Evolutionary conservation across 2,888 invertebrate genomes (phyloP).

Genomic region (Amaurobius ferox): DNA sequence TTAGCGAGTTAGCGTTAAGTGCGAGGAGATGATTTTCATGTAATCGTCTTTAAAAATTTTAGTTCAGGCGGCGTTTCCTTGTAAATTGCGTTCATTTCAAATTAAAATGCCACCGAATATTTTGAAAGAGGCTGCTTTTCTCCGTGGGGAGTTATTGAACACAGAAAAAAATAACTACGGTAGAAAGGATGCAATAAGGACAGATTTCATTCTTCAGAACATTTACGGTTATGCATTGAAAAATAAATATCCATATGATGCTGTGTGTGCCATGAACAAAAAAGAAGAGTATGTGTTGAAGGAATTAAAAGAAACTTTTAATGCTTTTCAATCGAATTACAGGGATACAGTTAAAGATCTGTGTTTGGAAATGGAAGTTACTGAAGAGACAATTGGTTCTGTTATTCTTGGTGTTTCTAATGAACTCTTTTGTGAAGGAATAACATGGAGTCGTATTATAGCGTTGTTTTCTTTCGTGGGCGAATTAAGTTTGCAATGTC

Average conservation of each 20-base stretch:
- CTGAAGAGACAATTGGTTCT: slow-evolving; percentile 22
- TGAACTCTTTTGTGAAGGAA: slow-evolving; percentile 62
- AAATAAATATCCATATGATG: slow-evolving; percentile 12
- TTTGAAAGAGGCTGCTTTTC: slow-evolving; percentile 29
- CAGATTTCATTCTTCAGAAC: slow-evolving; percentile 62
- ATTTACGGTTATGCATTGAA: slow-evolving; percentile 23
- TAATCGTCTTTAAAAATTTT: background rate
- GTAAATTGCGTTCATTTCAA: slow-evolving; percentile 7
- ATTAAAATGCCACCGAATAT: slow-evolving; percentile 48
- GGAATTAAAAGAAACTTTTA: slow-evolving; percentile 21
- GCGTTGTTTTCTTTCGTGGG: slow-evolving; percentile 49
- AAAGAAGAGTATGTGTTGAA: slow-evolving; percentile 30
- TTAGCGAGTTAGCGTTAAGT: no score
- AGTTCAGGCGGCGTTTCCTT: background rate
- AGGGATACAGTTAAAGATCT: slow-evolving; percentile 1
- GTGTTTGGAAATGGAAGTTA: slow-evolving; percentile 26
- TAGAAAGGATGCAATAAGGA: slow-evolving; percentile 20
- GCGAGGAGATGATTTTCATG: no score
- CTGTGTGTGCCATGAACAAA: slow-evolving; percentile 24
- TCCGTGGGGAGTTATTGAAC: slow-evolving; percentile 3
- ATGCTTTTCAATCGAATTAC: slow-evolving; percentile 30
- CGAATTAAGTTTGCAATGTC: slow-evolving; percentile 29
- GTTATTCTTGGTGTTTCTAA: slow-evolving; percentile 30
- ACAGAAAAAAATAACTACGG: background rate
- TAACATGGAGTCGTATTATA: slow-evolving; percentile 54